Conservation (phyloP, 30 jellyfish, hydroid and myxozoan genomes). For the Pelagia noctiluca region DNA sequence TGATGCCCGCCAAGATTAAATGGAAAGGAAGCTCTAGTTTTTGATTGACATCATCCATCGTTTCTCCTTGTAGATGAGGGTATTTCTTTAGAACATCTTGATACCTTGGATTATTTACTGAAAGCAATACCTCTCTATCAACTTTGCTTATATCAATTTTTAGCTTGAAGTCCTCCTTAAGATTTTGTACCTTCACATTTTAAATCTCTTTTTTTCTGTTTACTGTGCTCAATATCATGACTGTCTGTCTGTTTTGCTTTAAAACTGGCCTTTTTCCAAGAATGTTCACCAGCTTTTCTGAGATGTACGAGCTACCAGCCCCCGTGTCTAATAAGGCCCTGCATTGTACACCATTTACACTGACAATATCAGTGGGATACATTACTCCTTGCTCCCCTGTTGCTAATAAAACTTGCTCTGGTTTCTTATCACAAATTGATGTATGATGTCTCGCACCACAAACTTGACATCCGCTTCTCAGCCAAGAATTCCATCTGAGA, state of each 20-base stretch:
- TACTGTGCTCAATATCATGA: slow-evolving; percentile 59
- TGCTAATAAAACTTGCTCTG: slow-evolving; percentile 36
- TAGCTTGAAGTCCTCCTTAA: slow-evolving; percentile 39
- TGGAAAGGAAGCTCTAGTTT: slow-evolving; percentile 66
- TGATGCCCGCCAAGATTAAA: slow-evolving; percentile 63
- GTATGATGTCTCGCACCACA: slow-evolving; percentile 43
- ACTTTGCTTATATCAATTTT: slow-evolving; percentile 51
- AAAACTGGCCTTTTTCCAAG: slow-evolving; percentile 23
- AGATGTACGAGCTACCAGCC: too few species aligned
- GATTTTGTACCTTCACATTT: slow-evolving; percentile 21
- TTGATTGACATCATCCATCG: slow-evolving; percentile 31
- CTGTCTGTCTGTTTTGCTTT: slow-evolving; percentile 41
- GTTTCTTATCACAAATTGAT: slow-evolving; percentile 56
- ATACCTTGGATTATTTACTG: slow-evolving; percentile 45
- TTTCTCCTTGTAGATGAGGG: slow-evolving; percentile 44
- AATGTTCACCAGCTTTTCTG: slow-evolving; percentile 42
- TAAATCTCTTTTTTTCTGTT: slow-evolving; percentile 38
- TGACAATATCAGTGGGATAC: slow-evolving; percentile 32
- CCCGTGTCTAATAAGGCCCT: slow-evolving; percentile 72
- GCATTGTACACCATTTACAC: slow-evolving; percentile 51
- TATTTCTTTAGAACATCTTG: slow-evolving; percentile 26
- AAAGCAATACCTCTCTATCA: slow-evolving; percentile 32
- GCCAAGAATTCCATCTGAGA: background rate
- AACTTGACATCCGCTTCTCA: background rate
- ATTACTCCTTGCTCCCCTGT: slow-evolving; percentile 36